Evolutionary conservation across 2,888 invertebrate species (phyloP), one percentile per base, ranked within the genome.

Genomic region (Petrolisthes cinctipes): DNA sequence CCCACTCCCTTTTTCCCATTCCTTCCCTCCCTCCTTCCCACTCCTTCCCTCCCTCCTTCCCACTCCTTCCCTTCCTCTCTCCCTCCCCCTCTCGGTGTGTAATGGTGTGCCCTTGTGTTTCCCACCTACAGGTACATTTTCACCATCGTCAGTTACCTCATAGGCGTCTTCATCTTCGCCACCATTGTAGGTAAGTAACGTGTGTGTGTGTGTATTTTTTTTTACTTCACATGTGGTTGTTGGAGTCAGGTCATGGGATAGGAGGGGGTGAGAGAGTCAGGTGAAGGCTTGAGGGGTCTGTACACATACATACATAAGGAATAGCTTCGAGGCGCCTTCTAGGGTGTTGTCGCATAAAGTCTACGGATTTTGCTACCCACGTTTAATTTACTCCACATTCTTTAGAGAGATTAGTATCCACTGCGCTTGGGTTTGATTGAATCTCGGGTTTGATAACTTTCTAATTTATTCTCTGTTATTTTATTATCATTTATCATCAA

Each of bases 161-260:
- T 98, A 92, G 98, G 98, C 91, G 98, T 98, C 91, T 98, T 98
- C 94, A 97, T 98, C 93, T 98, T 98, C 93, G 98, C 98, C 86
- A 98, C 98, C 84, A 98, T 98, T 92, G 98, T 98, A 91, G 98
- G 95, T 95, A 93, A 94, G 95, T 94, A 76, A 56, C 76, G 20
- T 23, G n/a, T 71, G 66, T 83, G 56, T 83, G 66, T 83, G 56
- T 83, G 23, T 83, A 11, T 76, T 51, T 79, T 73, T 80, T 51
- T 75, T 20, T 61, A 83, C 20, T 23, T 82, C 5, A 61, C 11
- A 17, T 61, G 61, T 53, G 9, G 37, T 20, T 79, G 37, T 85
- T 68, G 82, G 53, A 51, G 17, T 14, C 37, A 83, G 7, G 17
- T n/a, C 51, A 73, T 14, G 53, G 75, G 4, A 51, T 20, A 37